Evolutionary conservation across 2,113 vertebrate species (phyloP).

Genomic region (Petaurus breviceps): DNA sequence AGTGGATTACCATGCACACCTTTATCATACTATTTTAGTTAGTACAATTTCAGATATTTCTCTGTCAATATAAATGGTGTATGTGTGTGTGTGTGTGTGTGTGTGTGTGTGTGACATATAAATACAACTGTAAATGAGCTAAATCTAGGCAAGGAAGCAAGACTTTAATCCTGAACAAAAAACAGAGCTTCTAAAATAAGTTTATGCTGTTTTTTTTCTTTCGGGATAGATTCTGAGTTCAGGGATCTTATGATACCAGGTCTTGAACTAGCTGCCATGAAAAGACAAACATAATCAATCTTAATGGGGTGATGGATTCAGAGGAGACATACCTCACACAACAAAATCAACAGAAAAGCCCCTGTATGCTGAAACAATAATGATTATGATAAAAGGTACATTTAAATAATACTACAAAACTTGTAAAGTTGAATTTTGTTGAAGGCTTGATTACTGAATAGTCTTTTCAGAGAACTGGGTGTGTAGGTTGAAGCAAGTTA

Average conservation of each 20-base stretch:
- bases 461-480: slow-evolving; percentile 33
- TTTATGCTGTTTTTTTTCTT: slow-evolving; percentile 34
- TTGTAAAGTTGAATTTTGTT: slow-evolving; percentile 21
- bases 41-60: slow-evolving; percentile 30
- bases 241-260: slow-evolving; percentile 25
- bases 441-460: slow-evolving; percentile 5
- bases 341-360: slow-evolving; percentile 1
- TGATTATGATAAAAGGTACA: slow-evolving; percentile 37
- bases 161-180: neutral
- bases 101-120: neutral
- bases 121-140: slow-evolving; percentile 13
- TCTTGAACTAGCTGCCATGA: slow-evolving; percentile 16
- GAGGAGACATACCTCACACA: neutral
- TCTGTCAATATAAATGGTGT: neutral
- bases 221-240: slow-evolving; percentile 20
- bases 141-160: slow-evolving; percentile 35
- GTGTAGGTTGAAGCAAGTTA: neutral
- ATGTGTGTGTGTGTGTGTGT: neutral
- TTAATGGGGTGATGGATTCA: neutral
- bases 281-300: neutral
- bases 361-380: slow-evolving; percentile 12
- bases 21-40: slow-evolving; percentile 1
- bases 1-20: neutral
- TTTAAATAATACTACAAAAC: slow-evolving; percentile 1
- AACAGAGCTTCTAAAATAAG: neutral